Evolutionary conservation across 2,888 invertebrate species (phyloP), one percentile per base, ranked within the genome.

Genomic region (Miltochrista miniata): DNA sequence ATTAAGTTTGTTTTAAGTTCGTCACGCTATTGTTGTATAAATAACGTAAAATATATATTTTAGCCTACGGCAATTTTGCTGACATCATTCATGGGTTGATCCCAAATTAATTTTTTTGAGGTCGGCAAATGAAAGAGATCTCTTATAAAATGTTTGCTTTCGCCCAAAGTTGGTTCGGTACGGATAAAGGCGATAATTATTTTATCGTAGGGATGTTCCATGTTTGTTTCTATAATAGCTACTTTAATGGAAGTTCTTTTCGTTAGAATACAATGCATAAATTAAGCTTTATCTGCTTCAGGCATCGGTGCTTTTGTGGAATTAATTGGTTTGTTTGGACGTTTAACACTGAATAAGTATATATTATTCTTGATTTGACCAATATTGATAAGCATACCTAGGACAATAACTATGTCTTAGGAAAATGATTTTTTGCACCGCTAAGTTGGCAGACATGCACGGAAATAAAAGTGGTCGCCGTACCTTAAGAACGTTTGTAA

Each of bases 161-260:
- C 64, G 60, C 34, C 49, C 49, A 48, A 48, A 43, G 54, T 52
- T 45, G 54, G 74, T 70, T 78, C 81, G 82, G 81, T 72, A 61
- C 57, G 82, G 86, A 85, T 90, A 83, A 87, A 90, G 83, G 87
- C 83, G 87, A 85, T 90, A 88, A 91, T 91, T 90, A 89, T 90
- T 90, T 88, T 88, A 90, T 88, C 82, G 85, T 78, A 70, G 68
- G 74, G 80, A 81, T 82, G 86, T 83, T 82, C 73, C 88, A 88
- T 90, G 89, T 90, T 91, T 90, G 91, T 90, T 91, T 90, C 84
- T 89, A 82, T 90, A 90, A 91, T 90, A 86, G 89, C 84, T 79
- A 82, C 83, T 87, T 85, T 89, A 87, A 87, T 89, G 83, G 85
- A 83, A 81, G 81, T 77, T 81, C 78, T 75, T 80, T 80, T 70